phyloP scores from a whole-genome alignment of 2,797 vertebrate genomes.

The Carapus acus region DNA sequence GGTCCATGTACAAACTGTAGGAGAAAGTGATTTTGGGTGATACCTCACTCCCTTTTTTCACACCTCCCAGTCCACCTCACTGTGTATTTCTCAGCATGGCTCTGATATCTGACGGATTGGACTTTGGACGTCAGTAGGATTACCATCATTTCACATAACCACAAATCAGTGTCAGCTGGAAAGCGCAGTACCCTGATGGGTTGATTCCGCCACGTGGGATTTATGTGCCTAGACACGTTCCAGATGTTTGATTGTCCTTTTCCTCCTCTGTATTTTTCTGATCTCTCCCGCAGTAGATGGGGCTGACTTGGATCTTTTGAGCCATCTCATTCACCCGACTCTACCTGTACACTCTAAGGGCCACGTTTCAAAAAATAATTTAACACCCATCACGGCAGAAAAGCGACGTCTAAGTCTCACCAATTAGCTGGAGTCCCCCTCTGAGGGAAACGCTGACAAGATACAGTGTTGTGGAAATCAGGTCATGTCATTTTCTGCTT shows the following conservation, averaged over 20 bases:
- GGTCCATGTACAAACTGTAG: no score
- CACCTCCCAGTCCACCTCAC: not conserved
- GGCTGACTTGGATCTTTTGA: slow-evolving; percentile 55
- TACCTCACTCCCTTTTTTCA: not conserved
- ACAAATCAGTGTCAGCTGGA: slow-evolving; percentile 47
- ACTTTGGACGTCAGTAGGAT: slow-evolving; percentile 44
- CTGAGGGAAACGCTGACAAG: slow-evolving; percentile 53
- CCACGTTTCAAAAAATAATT: slow-evolving; percentile 56
- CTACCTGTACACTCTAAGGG: slow-evolving; percentile 19
- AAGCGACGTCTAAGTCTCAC: slow-evolving; percentile 42
- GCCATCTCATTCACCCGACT: slow-evolving; percentile 48
- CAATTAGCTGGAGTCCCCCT: slow-evolving; percentile 59
- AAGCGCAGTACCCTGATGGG: slow-evolving; percentile 13
- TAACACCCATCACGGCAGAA: slow-evolving; percentile 46
- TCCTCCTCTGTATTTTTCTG: slow-evolving; percentile 53
- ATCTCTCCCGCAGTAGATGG: slow-evolving; percentile 51
- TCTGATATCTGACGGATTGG: slow-evolving; percentile 22
- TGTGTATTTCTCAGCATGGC: slow-evolving; percentile 9
- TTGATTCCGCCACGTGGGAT: slow-evolving; percentile 36
- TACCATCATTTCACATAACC: slow-evolving; percentile 53
- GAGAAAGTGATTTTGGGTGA: no score
- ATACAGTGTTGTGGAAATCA: slow-evolving; percentile 52
- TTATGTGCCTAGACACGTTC: slow-evolving; percentile 43
- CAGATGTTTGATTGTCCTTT: slow-evolving; percentile 42
- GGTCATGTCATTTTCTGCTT: slow-evolving; percentile 56